Base-by-base conservation (phyloP, 1,140 invertebrate genomes). In the Matsumurasca onukii region DNA sequence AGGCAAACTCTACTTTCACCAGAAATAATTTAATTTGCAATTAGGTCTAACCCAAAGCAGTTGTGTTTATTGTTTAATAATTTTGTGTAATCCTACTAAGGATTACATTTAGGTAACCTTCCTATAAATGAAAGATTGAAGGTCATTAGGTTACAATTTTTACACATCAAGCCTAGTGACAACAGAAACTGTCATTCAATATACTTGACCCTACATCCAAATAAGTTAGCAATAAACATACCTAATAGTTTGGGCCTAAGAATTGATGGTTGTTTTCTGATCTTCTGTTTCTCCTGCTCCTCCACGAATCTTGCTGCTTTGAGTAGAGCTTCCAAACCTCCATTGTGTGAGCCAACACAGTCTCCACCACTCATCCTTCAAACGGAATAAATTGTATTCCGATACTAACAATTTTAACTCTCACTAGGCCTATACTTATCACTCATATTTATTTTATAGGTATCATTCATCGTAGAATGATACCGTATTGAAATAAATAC, bases 311-410 rank as follows among this genome's bases (percentile, higher is more conserved):
- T 66, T 3, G 63, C 63, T 29, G 63, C 63, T 34, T 66, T 49
- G 3, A 66, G 29, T 66, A 66, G 49, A 45, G 63, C 45, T 66
- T 66, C 63, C 39, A 66, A 34, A 29, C 63, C 63, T 49, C 63
- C 63, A 27, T 45, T 45, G 25, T 66, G 48, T 12, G 45, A 13
- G 24, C 48, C 12, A 22, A 78, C 77, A 66, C 78, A 78, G 70
- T 78, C 79, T 66, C 78, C 78, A 62, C 77, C 76, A 70, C 78
- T 79, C 57, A 77, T 79, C 49, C 77, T 79, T 45, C 78, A 75
- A 66, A 73, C 49, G 74, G 55, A 22, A 63, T 75, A 45, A 39
- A 63, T 52, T 61, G 67, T 70, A 29, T 39, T 25, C 31, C 70
- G 34, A 51, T 30, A 63, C 29, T 51, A 62, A 45, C 31, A 5